Conservation (phyloP, 2,888 invertebrate species). For the Drosophila austrosaltans region DNA sequence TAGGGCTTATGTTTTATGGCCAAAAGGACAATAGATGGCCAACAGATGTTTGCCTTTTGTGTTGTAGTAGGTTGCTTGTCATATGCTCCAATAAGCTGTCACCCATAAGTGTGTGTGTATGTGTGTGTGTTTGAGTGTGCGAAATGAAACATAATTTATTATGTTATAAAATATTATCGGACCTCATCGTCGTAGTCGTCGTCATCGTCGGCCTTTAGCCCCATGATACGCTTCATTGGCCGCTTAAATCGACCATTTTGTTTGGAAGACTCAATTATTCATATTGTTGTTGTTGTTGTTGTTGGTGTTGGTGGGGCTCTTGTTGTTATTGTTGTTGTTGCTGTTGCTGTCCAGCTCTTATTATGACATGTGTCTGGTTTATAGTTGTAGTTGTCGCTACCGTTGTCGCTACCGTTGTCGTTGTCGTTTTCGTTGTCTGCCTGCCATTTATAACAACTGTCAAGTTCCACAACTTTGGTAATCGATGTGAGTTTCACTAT, state of each 20-base stretch:
- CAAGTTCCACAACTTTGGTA: slow-evolving; percentile 51
- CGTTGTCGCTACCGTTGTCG: slow-evolving; percentile 54
- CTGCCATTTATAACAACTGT: slow-evolving; percentile 78
- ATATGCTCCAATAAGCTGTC: slow-evolving; percentile 78
- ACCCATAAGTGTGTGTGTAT: slow-evolving; percentile 39
- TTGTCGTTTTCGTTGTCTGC: slow-evolving; percentile 26
- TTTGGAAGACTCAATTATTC: slow-evolving; percentile 76
- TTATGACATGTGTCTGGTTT: slow-evolving; percentile 78
- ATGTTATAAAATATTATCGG: slow-evolving; percentile 80
- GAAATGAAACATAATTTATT: slow-evolving; percentile 76
- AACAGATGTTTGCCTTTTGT: slow-evolving; percentile 77
- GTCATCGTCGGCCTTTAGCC: slow-evolving; percentile 4
- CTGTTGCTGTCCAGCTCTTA: slow-evolving; percentile 35
- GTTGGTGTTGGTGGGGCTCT: slow-evolving; percentile 7
- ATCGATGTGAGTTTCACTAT: slow-evolving; percentile 51
- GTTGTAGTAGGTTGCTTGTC: slow-evolving; percentile 63
- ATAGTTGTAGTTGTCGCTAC: slow-evolving; percentile 59
- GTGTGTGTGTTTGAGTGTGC: slow-evolving; percentile 12
- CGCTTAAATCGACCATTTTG: slow-evolving; percentile 78
- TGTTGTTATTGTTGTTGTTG: slow-evolving; percentile 44
- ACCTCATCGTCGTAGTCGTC: slow-evolving; percentile 40
- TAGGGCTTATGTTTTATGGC: slow-evolving; percentile 77
- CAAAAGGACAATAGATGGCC: slow-evolving; percentile 75
- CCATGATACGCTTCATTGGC: slow-evolving; percentile 68
- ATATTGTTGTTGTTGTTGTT: slow-evolving; percentile 56